phyloP scores from a whole-genome alignment of 2,888 invertebrate species.

The Leptopilina syphax region DNA sequence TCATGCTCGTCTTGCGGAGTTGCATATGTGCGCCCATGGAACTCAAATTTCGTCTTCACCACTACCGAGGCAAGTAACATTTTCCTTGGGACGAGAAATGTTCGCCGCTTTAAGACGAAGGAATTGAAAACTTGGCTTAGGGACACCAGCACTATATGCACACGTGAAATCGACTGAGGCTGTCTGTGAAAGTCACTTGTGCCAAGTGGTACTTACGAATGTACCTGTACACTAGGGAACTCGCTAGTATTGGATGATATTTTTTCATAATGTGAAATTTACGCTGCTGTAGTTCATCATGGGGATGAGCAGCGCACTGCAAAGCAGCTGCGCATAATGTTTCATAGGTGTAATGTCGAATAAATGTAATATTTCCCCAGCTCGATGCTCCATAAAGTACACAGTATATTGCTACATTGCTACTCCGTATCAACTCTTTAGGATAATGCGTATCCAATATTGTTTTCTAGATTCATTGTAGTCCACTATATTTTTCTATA shows the following conservation, averaged over 20 bases:
- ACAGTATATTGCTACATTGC: constrained; percentile 14
- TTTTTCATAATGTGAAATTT: constrained; percentile 68
- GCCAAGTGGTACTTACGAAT: constrained; percentile 34
- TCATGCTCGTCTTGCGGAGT: constrained; percentile 51
- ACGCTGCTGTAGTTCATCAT: constrained; percentile 64
- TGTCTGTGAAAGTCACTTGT: constrained; percentile 25
- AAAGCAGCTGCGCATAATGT: constrained; percentile 68
- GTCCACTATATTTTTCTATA: background rate
- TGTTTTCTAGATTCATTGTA: background rate
- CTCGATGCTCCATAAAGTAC: constrained; percentile 25
- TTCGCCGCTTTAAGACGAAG: constrained; percentile 34
- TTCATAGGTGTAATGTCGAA: constrained; percentile 53
- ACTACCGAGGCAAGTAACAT: constrained; percentile 1
- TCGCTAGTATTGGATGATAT: constrained; percentile 60
- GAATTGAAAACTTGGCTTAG: constrained; percentile 54
- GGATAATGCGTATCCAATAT: background rate
- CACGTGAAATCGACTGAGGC: constrained; percentile 41
- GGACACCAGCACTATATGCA: constrained; percentile 49
- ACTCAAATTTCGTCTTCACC: constrained; percentile 51
- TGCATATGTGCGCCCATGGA: constrained; percentile 53
- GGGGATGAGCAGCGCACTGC: constrained; percentile 50
- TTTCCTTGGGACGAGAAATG: constrained; percentile 47
- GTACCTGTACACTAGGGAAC: constrained; percentile 49
- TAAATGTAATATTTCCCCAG: constrained; percentile 50
- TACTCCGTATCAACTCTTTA: background rate